phyloP scores from a whole-genome alignment of 2,113 vertebrate species.

The Forbesichthys agassizii region DNA sequence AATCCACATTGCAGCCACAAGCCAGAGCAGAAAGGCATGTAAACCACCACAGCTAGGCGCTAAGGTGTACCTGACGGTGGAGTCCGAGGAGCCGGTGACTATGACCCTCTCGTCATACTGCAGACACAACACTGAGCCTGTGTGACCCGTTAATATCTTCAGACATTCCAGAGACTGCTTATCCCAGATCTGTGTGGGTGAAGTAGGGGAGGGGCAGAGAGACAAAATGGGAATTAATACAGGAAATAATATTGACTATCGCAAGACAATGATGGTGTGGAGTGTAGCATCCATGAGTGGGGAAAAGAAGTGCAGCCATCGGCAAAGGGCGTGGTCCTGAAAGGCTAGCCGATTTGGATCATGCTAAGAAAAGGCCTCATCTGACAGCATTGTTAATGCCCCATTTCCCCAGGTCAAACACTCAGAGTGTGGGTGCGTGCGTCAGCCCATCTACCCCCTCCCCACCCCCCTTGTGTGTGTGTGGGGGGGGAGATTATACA shows the following conservation, averaged over 20 bases:
- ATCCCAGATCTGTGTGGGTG: conserved; percentile 89
- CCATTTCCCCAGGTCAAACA: conserved; percentile 46
- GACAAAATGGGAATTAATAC: background rate
- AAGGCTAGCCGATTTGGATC: conserved; percentile 56
- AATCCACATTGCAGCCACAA: background rate
- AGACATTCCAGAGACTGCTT: conserved; percentile 97
- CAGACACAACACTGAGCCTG: conserved; percentile 96
- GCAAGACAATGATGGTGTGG: background rate
- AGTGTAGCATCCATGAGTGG: background rate
- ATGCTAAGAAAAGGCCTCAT: conserved; percentile 44
- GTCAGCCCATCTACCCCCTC: conserved; percentile 18
- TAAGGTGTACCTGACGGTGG: conserved; percentile 88
- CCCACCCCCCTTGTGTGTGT: background rate
- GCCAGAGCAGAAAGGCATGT: background rate
- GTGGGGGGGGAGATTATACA: background rate
- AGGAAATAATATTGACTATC: background rate
- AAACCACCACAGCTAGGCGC: background rate
- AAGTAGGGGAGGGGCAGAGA: background rate
- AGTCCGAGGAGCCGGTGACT: conserved; percentile 97
- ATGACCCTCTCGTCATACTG: conserved; percentile 98
- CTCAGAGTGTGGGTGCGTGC: background rate
- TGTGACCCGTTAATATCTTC: conserved; percentile 96
- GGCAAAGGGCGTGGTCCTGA: conserved; percentile 5
- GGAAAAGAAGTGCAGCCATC: background rate
- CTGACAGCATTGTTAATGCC: conserved; percentile 42